phyloP scores from a whole-genome alignment of 2,113 vertebrate genomes.

The Gasterosteus nipponicus region DNA sequence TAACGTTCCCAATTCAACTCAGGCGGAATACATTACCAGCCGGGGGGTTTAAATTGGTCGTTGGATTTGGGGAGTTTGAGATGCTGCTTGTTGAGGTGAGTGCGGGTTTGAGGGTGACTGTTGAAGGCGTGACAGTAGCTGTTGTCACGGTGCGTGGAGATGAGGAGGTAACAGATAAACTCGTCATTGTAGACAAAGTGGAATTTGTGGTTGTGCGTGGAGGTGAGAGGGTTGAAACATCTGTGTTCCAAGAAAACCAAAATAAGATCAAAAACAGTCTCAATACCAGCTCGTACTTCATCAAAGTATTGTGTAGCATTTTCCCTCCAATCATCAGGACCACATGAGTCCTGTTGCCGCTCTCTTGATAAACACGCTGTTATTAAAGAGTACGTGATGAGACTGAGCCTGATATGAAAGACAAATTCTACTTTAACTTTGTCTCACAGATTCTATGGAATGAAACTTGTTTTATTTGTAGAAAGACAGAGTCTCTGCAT shows the following conservation, averaged over 20 bases:
- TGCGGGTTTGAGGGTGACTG: background rate
- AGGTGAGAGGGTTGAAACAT: background rate
- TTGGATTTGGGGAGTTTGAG: background rate
- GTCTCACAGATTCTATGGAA: background rate
- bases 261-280: conserved; percentile 5
- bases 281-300: too few species aligned
- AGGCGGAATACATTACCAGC: conserved; percentile 49
- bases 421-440: background rate
- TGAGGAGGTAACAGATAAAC: background rate
- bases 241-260: conserved; percentile 14
- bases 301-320: background rate
- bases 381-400: background rate
- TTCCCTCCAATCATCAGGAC: background rate
- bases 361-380: background rate
- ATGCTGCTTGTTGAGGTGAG: background rate
- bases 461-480: background rate
- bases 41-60: accelerated
- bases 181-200: background rate
- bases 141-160: conserved; percentile 24
- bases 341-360: background rate
- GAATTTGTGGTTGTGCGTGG: background rate
- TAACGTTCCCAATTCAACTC: background rate
- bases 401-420: background rate
- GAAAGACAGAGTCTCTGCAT: background rate
- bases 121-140: accelerated